phyloP scores from a whole-genome alignment of 1,140 invertebrate genomes.

The Bombus huntii region DNA sequence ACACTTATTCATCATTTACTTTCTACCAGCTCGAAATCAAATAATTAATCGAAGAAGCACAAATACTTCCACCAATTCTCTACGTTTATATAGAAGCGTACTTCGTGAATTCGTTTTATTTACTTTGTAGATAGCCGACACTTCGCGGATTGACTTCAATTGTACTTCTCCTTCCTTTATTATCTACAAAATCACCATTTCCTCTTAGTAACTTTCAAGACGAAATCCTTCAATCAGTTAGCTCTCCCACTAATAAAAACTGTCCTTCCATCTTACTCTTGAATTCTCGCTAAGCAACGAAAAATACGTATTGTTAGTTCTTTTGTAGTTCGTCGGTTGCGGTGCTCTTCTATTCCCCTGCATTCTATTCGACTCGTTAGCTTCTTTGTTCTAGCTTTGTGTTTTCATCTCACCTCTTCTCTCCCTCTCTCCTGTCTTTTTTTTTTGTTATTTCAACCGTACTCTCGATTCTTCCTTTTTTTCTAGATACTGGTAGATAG shows the following conservation, averaged over 20 bases:
- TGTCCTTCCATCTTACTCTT: not conserved
- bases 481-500: not conserved
- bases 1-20: not conserved
- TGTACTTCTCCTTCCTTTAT: not conserved
- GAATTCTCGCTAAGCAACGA: not conserved
- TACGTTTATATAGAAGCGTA: not conserved
- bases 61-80: not conserved
- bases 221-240: not conserved
- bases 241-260: not conserved
- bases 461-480: not conserved
- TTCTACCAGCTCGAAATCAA: not conserved
- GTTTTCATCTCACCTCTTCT: not conserved
- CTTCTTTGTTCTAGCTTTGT: not conserved
- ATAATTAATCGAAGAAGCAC: not conserved
- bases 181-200: not conserved
- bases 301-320: not conserved
- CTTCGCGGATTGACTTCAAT: not conserved
- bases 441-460: not conserved
- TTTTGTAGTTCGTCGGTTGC: not conserved
- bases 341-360: not conserved
- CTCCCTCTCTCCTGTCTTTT: not conserved
- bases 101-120: not conserved
- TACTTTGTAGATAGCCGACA: not conserved
- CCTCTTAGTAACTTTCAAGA: not conserved
- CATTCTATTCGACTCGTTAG: not conserved